A percentile compares a stretch with the other conserved stretches of the same genome.
Evolutionary conservation across 2,888 invertebrate species (phyloP).

Genomic region (Sceliomorpha sp.): DNA sequence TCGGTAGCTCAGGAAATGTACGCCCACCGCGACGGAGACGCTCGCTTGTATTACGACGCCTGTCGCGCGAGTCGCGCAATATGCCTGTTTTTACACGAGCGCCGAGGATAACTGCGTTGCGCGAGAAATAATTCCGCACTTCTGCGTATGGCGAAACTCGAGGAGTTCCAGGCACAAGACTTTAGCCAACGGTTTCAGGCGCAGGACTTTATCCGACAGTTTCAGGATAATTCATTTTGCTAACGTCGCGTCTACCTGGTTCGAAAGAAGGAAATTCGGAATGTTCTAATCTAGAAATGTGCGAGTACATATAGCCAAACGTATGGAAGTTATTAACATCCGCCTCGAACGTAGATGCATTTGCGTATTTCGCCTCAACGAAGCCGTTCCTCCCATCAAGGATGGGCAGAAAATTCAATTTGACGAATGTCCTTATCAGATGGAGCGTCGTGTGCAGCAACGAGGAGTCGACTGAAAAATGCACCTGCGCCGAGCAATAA

Average conservation of each 20-base stretch:
- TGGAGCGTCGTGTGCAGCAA: conserved; percentile 28
- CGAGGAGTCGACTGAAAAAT: conserved; percentile 66
- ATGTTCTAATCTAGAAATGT: too few species aligned
- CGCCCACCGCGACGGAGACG: conserved; percentile 48
- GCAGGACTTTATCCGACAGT: too few species aligned
- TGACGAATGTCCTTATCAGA: conserved; percentile 47
- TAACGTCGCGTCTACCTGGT: too few species aligned
- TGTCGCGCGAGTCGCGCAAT: conserved; percentile 33
- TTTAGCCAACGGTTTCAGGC: too few species aligned
- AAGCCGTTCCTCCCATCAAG: conserved; percentile 29
- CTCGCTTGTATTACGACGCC: conserved; percentile 41
- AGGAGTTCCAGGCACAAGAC: too few species aligned
- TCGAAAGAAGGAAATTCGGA: too few species aligned
- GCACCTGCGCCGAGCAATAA: conserved; percentile 76
- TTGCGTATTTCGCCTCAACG: too few species aligned
- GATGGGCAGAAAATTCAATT: conserved; percentile 38
- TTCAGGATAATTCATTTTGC: too few species aligned
- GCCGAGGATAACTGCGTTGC: conserved; percentile 1
- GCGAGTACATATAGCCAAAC: too few species aligned
- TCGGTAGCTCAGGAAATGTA: conserved; percentile 66
- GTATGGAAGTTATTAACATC: too few species aligned
- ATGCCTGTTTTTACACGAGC: conserved; percentile 25
- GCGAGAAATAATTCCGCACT: background rate
- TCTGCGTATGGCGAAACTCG: too few species aligned
- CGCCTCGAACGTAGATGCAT: too few species aligned